Evolutionary conservation across 2,888 invertebrate genomes (phyloP).

Genomic region (Liopterus haemorrhoidalis): DNA sequence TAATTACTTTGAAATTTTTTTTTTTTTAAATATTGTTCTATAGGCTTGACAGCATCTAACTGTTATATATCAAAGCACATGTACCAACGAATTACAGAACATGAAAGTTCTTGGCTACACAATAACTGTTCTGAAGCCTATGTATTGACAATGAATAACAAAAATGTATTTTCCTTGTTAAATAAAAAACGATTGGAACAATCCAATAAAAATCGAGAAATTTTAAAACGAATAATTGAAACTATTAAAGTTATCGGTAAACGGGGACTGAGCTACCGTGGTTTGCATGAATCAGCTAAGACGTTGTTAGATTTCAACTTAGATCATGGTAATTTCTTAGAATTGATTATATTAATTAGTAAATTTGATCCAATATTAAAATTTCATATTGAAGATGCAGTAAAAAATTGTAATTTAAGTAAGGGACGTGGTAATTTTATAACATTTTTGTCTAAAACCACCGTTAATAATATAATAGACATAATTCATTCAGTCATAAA

Average conservation of each 20-base stretch:
- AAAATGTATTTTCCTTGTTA: neutral
- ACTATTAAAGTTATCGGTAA: slow-evolving; percentile 20
- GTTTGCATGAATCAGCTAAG: slow-evolving; percentile 10
- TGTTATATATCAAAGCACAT: neutral
- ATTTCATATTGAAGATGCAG: slow-evolving; percentile 1
- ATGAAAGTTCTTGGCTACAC: neutral
- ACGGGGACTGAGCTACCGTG: slow-evolving; percentile 15
- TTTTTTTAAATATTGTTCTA: no score
- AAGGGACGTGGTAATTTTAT: slow-evolving; percentile 7
- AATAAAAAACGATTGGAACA: neutral
- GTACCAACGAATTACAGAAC: slow-evolving; percentile 2
- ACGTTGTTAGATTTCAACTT: slow-evolving; percentile 8
- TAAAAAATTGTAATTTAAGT: neutral
- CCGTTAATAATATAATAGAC: slow-evolving; percentile 17
- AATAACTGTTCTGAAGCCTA: neutral
- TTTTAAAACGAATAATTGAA: slow-evolving; percentile 11
- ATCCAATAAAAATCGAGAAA: slow-evolving; percentile 2
- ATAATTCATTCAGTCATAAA: slow-evolving; percentile 14
- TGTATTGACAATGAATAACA: neutral
- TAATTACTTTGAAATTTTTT: no score
- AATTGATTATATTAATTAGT: slow-evolving; percentile 13
- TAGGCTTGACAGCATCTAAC: no score
- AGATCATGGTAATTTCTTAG: slow-evolving; percentile 22
- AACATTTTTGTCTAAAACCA: slow-evolving; percentile 14
- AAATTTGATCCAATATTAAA: slow-evolving; percentile 17